These are phyloP conservation scores for Plotosus lineatus DNA, from an alignment of 2,113 vertebrate genomes.

Conservation along the genomic window DNA sequence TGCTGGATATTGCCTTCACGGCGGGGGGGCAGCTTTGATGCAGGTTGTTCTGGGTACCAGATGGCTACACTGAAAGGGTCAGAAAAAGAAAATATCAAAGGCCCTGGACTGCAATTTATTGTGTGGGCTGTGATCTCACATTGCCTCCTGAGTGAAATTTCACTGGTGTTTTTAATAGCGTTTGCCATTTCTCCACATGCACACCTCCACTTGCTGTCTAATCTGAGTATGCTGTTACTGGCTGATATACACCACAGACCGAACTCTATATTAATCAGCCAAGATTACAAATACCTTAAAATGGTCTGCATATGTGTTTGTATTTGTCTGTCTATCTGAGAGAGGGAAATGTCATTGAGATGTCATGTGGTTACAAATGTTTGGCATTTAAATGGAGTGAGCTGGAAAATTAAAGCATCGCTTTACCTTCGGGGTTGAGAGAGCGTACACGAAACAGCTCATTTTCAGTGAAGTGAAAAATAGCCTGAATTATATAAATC, in stretches of 20 bases:
- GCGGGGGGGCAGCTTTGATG: constrained; percentile 27
- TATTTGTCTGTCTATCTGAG: background rate
- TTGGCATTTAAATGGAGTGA: constrained; percentile 28
- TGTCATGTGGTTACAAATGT: constrained; percentile 5
- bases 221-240: background rate
- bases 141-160: constrained; percentile 33
- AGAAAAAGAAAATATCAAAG: constrained; percentile 44
- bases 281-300: background rate
- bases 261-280: background rate
- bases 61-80: constrained; percentile 33
- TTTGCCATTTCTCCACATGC: constrained; percentile 29
- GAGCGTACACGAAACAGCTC: constrained; percentile 5
- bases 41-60: constrained; percentile 44
- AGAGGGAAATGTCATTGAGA: constrained; percentile 20
- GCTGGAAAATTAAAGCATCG: constrained; percentile 27
- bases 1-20: constrained; percentile 15
- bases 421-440: constrained; percentile 29
- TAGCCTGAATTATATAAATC: constrained; percentile 1
- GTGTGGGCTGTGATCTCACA: constrained; percentile 38
- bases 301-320: constrained; percentile 12
- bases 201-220: constrained; percentile 1
- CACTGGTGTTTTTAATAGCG: constrained; percentile 33
- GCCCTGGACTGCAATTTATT: constrained; percentile 37
- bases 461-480: constrained; percentile 17
- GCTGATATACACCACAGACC: constrained; percentile 14